Percentiles rank a stretch among this genome's conserved stretches.
These are phyloP conservation scores for Diadophis punctatus DNA, from an alignment of 2,113 vertebrate species.

Conservation along the genomic window DNA sequence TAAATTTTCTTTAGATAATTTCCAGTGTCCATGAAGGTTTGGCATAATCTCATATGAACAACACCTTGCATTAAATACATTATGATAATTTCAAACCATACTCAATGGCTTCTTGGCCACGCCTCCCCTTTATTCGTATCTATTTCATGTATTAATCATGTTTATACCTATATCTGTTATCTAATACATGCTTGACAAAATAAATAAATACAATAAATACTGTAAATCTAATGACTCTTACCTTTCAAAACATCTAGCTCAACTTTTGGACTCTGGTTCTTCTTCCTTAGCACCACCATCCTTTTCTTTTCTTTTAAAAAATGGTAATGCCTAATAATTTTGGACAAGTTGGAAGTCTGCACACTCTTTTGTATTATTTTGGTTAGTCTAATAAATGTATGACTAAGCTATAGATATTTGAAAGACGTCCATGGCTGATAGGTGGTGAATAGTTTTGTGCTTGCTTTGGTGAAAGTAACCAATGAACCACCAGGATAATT, in stretches of 20 bases:
- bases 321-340: neutral
- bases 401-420: neutral
- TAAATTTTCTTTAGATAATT: neutral
- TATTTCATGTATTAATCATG: too few species aligned
- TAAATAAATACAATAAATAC: too few species aligned
- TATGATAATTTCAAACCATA: neutral
- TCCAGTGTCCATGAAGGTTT: neutral
- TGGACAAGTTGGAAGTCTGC: neutral
- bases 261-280: neutral
- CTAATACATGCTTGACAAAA: too few species aligned
- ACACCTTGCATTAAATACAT: neutral
- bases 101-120: too few species aligned
- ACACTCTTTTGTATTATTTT: neutral
- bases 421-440: neutral
- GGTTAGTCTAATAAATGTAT: neutral
- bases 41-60: neutral
- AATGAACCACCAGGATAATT: neutral
- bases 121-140: too few species aligned
- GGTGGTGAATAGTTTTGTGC: neutral
- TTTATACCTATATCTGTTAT: too few species aligned
- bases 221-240: neutral
- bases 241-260: neutral
- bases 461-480: neutral
- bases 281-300: neutral
- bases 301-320: neutral